Percentiles rank a stretch among this genome's conserved stretches.
Conservation (phyloP, 92 coral and sea anemone genomes). For the Isaurus tuberculatus region DNA sequence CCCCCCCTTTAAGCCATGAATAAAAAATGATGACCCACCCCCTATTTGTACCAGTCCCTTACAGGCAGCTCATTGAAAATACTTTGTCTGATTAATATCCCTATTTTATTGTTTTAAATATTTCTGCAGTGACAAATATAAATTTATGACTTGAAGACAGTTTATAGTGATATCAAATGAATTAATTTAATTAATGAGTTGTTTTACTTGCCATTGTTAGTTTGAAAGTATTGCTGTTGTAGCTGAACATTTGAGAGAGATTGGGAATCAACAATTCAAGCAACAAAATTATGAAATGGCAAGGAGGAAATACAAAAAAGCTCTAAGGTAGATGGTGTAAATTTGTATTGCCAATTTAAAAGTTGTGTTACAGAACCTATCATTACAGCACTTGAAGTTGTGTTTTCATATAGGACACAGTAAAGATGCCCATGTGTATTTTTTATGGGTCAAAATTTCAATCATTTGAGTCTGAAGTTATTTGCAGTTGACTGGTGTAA, state of each 20-base stretch:
- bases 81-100: no score
- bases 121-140: neutral
- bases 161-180: neutral
- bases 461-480: no score
- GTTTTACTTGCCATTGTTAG: slow-evolving; percentile 22
- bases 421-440: no score
- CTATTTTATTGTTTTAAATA: neutral
- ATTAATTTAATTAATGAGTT: neutral
- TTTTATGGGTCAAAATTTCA: no score
- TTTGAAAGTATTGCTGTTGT: slow-evolving; percentile 74
- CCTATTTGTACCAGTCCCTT: no score
- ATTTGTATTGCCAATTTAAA: neutral
- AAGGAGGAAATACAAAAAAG: slow-evolving; percentile 81
- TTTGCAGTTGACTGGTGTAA: no score
- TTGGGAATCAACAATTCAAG: slow-evolving; percentile 96
- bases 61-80: no score
- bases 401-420: no score
- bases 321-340: slow-evolving; percentile 66
- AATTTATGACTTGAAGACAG: neutral
- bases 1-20: no score
- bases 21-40: no score
- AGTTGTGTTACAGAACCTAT: no score
- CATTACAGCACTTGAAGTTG: no score
- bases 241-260: slow-evolving; percentile 76
- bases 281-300: slow-evolving; percentile 83